Base-by-base conservation (phyloP, 2,113 vertebrate species). In the Pogona vitticeps region DNA sequence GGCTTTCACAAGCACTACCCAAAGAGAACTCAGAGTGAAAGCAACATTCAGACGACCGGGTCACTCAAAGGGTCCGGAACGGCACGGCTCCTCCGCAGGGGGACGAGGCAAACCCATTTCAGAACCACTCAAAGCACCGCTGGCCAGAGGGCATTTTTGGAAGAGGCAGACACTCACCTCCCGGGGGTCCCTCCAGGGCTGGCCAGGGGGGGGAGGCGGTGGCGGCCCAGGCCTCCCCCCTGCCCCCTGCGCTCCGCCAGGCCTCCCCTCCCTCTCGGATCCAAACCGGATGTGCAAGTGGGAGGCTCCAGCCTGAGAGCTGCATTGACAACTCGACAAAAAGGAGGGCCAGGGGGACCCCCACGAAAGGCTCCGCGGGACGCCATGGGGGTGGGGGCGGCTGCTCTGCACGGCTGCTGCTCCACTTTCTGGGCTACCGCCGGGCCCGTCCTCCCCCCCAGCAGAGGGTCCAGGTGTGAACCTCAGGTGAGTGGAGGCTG, bases 341-440 rank as follows among this genome's bases (percentile, higher is more conserved):
- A 97, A 96, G 93, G 97, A 97, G 97, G 96, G 97, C 95, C 94
- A 93, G 20, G 85, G 95, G 10, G 97, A 97, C 83, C 98, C 98
- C 88, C 98, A 85, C 0, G 98, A 99, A 94, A 98, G 93, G 87
- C 98, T 99, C 95, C 98, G 98, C 91, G 98, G 98, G 83, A 99
- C 96, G 84, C 96, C 52, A 9, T 93, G 96, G 63, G 95, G 96
- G 59, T 56, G 83, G 90, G 92, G 96, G 61, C 59, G 83, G 90
- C 92, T 95, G 87, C 91, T 95, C 82, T 93, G 93, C 85, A 95
- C 95, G 59, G 86, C 81, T 83, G 77, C 91, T 6, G 95, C 94
- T 92, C 94, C 96, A 86, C 88, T 95, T 76, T 93, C 92, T 40
- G 93, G 80, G 1, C 58, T 94, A 87, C 82, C 75, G 61, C 82